A percentile compares a stretch with the other conserved stretches of the same genome.
Conservation (phyloP, 1,140 invertebrate species). For the Hylaeus anthracinus region DNA sequence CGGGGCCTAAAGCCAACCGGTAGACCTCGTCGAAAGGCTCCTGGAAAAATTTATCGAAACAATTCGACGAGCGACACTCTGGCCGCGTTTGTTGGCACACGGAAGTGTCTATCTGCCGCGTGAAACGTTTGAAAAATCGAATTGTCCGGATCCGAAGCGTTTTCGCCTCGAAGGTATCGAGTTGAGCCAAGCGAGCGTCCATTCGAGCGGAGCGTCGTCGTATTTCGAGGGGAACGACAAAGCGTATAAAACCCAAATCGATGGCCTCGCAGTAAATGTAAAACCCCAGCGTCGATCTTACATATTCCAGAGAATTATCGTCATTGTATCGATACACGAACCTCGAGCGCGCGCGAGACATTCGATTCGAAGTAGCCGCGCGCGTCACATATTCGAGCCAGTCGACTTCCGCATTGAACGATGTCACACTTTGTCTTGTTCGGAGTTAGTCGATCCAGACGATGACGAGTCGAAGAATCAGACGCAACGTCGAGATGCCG, state of each 20-base stretch:
- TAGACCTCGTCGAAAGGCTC: slow-evolving; percentile 2
- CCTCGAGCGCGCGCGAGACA: background rate
- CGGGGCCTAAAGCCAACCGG: background rate
- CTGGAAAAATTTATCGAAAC: slow-evolving; percentile 18
- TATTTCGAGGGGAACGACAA: background rate
- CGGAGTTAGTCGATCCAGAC: no score
- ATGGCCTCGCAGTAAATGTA: background rate
- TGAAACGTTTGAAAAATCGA: slow-evolving; percentile 15
- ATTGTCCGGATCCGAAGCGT: background rate
- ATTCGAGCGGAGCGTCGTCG: background rate
- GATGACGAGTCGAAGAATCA: no score
- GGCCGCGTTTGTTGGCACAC: background rate
- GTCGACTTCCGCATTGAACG: no score
- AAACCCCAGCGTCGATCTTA: background rate
- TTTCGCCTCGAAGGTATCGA: background rate
- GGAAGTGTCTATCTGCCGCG: background rate
- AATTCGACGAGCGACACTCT: background rate
- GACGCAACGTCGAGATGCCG: background rate
- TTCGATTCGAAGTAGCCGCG: background rate
- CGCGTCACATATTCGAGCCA: background rate
- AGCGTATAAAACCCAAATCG: background rate
- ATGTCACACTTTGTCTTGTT: no score
- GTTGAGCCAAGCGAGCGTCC: background rate
- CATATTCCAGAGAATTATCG: background rate
- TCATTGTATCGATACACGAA: no score